phyloP scores from a whole-genome alignment of 2,113 vertebrate genomes.

The Tursiops truncatus region DNA sequence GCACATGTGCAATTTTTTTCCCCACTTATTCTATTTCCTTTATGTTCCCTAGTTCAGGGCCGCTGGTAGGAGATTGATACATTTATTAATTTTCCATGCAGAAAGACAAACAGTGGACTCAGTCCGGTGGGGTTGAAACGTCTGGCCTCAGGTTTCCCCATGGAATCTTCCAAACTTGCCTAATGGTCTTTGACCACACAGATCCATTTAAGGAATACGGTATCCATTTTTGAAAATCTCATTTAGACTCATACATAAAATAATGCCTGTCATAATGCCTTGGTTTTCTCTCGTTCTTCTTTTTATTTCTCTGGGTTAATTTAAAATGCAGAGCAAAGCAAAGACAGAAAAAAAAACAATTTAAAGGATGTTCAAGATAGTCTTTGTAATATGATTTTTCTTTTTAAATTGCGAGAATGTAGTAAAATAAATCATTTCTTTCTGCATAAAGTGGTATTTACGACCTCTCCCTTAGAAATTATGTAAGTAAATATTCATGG shows the following conservation, averaged over 20 bases:
- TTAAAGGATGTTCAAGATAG: neutral
- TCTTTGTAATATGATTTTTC: neutral
- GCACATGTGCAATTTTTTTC: slow-evolving; percentile 60
- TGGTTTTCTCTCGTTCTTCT: slow-evolving; percentile 66
- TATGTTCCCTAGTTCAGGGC: slow-evolving; percentile 74
- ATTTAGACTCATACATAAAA: slow-evolving; percentile 80
- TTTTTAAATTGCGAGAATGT: neutral
- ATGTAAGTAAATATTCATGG: neutral
- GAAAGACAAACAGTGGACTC: slow-evolving; percentile 84
- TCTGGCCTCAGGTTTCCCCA: slow-evolving; percentile 83
- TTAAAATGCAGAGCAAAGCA: slow-evolving; percentile 77
- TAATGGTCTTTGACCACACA: slow-evolving; percentile 82
- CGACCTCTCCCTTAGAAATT: neutral
- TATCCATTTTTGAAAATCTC: slow-evolving; percentile 82
- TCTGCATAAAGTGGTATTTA: neutral
- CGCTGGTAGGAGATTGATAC: slow-evolving; percentile 83
- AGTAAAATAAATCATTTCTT: slow-evolving; percentile 20
- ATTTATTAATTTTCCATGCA: slow-evolving; percentile 86
- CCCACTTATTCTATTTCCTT: slow-evolving; percentile 81
- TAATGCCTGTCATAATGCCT: slow-evolving; percentile 73
- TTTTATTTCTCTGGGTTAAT: slow-evolving; percentile 79
- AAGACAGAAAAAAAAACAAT: slow-evolving; percentile 33
- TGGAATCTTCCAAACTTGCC: slow-evolving; percentile 76
- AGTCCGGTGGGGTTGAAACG: slow-evolving; percentile 74
- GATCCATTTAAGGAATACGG: slow-evolving; percentile 75